Percentiles rank a stretch among this genome's conserved stretches.
phyloP scores from a whole-genome alignment of 1,140 invertebrate genomes.

The Leptoteleia sp. region DNA sequence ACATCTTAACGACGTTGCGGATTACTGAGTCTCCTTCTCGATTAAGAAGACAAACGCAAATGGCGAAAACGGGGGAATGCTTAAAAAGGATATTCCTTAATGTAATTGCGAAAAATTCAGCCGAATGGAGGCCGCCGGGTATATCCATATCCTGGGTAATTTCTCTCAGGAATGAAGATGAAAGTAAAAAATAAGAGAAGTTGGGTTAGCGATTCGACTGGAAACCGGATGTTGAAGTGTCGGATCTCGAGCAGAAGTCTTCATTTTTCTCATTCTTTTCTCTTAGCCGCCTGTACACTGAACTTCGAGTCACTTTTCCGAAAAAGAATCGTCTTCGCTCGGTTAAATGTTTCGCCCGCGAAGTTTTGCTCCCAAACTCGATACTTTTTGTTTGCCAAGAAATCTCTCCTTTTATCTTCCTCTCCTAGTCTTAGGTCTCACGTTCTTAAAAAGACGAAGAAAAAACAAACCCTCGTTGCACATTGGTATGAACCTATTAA shows the following conservation, averaged over 20 bases:
- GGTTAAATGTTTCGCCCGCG: slow-evolving; percentile 46
- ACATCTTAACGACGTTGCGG: slow-evolving; percentile 50
- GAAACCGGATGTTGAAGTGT: slow-evolving; percentile 46
- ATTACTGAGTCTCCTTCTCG: slow-evolving; percentile 50
- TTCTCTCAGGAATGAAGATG: slow-evolving; percentile 59
- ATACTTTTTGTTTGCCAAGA: slow-evolving; percentile 53
- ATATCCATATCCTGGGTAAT: slow-evolving; percentile 67
- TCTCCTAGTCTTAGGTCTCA: neutral
- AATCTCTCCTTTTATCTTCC: slow-evolving; percentile 29
- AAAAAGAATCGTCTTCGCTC: slow-evolving; percentile 47
- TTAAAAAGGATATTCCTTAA: slow-evolving; percentile 60
- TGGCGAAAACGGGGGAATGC: slow-evolving; percentile 22
- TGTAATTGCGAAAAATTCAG: slow-evolving; percentile 64
- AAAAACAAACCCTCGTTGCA: slow-evolving; percentile 43
- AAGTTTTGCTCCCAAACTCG: slow-evolving; percentile 45
- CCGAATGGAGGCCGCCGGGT: slow-evolving; percentile 59
- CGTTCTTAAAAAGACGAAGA: slow-evolving; percentile 26
- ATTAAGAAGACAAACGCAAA: slow-evolving; percentile 61
- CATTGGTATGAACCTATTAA: slow-evolving; percentile 52
- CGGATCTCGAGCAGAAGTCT: slow-evolving; percentile 29
- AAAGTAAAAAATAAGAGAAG: slow-evolving; percentile 51
- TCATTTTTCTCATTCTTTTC: slow-evolving; percentile 41
- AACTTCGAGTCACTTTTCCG: slow-evolving; percentile 45
- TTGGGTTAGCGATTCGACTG: slow-evolving; percentile 53
- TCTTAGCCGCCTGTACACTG: slow-evolving; percentile 16